phyloP scores from a whole-genome alignment of 2,113 vertebrate species.

The Macaca fascicularis region T2T-MFA8v1.1 NC_088378.1:123559501-123560000 shows the following conservation, averaged over 20 bases:
- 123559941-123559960: not conserved
- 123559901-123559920: not conserved
- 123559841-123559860: not conserved
- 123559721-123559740: not conserved
- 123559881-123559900: not conserved
- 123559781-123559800: not conserved
- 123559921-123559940: not conserved
- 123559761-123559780: not conserved
- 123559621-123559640: not conserved
- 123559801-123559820: not conserved
- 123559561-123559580: not conserved
- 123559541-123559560: not conserved
- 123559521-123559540: not conserved
- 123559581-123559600: not conserved
- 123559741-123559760: not conserved
- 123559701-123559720: too few species aligned
- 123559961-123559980: not conserved
- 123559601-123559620: not conserved
- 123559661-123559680: not conserved
- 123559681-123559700: not conserved
- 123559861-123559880: not conserved
- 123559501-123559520: not conserved
- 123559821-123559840: not conserved
- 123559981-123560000: not conserved
- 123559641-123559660: not conserved